Conservation (phyloP, 1,140 invertebrate genomes). For the Ips nitidus region DNA sequence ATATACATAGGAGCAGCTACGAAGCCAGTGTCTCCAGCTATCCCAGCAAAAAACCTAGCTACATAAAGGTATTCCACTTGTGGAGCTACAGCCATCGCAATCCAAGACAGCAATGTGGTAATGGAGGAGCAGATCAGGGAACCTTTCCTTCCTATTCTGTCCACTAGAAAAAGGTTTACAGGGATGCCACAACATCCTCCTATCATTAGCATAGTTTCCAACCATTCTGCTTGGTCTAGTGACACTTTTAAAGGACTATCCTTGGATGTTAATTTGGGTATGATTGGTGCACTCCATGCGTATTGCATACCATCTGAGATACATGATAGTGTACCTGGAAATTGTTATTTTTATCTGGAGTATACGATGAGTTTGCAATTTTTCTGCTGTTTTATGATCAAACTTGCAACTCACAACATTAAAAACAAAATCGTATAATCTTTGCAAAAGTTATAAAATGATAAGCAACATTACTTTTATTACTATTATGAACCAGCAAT, state of each 20-base stretch:
- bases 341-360: background rate
- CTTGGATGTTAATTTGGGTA: constrained; percentile 52
- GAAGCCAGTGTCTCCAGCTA: constrained; percentile 45
- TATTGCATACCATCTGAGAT: constrained; percentile 45
- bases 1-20: constrained; percentile 49
- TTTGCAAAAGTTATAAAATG: background rate
- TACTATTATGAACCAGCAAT: background rate
- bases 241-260: constrained; percentile 45
- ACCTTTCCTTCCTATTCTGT: constrained; percentile 64
- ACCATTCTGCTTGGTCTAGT: constrained; percentile 55
- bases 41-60: constrained; percentile 52
- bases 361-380: background rate
- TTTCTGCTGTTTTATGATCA: constrained; percentile 44
- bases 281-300: constrained; percentile 39
- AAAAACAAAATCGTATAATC: background rate
- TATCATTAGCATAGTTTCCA: constrained; percentile 63
- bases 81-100: constrained; percentile 56
- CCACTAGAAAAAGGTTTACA: constrained; percentile 57
- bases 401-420: background rate
- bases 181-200: constrained; percentile 64
- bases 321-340: constrained; percentile 41
- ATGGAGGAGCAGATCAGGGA: constrained; percentile 55
- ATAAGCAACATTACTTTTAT: background rate
- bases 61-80: constrained; percentile 54
- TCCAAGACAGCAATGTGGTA: constrained; percentile 66